phyloP scores from a whole-genome alignment of 2,888 invertebrate genomes.

The Epirrhoe alternata region DNA sequence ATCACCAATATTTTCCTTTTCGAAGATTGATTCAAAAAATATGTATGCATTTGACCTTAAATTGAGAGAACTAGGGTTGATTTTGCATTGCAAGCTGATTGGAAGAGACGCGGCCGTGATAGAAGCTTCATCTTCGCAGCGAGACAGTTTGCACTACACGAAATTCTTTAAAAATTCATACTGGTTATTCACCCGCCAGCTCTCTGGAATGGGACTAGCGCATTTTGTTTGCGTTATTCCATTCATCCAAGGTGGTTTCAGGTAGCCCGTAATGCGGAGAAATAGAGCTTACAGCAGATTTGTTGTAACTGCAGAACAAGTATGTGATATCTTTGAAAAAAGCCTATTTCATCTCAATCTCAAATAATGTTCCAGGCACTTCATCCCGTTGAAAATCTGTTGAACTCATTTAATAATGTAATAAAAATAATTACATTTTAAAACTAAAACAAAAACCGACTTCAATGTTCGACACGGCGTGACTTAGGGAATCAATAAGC shows the following conservation, averaged over 20 bases:
- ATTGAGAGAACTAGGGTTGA: neutral
- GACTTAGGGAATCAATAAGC: too few species aligned
- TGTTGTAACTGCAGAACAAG: neutral
- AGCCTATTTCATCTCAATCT: too few species aligned
- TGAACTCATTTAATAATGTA: too few species aligned
- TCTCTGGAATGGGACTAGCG: slow-evolving; percentile 48
- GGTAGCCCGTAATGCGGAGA: slow-evolving; percentile 12
- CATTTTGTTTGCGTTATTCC: slow-evolving; percentile 45
- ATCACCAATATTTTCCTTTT: too few species aligned
- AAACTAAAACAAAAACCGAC: too few species aligned
- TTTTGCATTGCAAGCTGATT: slow-evolving; percentile 5
- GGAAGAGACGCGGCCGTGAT: slow-evolving; percentile 16
- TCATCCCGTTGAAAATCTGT: too few species aligned
- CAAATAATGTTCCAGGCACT: too few species aligned
- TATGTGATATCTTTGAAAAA: neutral
- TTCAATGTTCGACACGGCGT: too few species aligned
- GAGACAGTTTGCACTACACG: slow-evolving; percentile 61
- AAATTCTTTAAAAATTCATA: slow-evolving; percentile 66
- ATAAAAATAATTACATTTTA: too few species aligned
- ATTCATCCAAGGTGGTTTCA: slow-evolving; percentile 31
- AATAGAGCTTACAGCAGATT: neutral
- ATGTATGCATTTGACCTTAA: slow-evolving; percentile 2
- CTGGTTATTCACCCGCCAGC: slow-evolving; percentile 56
- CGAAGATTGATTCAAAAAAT: too few species aligned
- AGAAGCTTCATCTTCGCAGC: slow-evolving; percentile 59